phyloP scores from a whole-genome alignment of 2,113 vertebrate species.

The Oncorhynchus gorbuscha region DNA sequence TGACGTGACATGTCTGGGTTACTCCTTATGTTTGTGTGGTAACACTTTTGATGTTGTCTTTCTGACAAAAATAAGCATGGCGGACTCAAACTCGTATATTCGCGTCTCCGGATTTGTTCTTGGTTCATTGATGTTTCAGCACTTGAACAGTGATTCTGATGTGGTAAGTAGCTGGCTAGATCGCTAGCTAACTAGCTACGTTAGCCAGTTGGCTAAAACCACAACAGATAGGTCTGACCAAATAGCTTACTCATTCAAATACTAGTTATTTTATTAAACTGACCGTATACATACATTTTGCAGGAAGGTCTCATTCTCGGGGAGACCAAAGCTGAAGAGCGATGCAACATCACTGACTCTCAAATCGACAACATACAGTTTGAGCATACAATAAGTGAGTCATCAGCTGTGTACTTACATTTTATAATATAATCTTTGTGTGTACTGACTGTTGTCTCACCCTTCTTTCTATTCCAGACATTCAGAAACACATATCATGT shows the following conservation, averaged over 20 bases:
- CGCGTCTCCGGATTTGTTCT: conserved; percentile 83
- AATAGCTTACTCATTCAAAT: neutral
- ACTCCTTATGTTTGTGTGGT: no score
- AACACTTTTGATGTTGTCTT: no score
- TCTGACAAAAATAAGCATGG: conserved; percentile 62
- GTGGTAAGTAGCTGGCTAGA: conserved; percentile 73
- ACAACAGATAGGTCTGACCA: neutral
- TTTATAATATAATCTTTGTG: neutral
- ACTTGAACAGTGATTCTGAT: conserved; percentile 83
- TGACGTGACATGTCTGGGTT: no score
- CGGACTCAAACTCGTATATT: conserved; percentile 78
- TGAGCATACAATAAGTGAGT: conserved; percentile 88
- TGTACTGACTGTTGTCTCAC: neutral
- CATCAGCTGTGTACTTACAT: neutral
- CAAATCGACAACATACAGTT: conserved; percentile 91
- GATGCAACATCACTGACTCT: conserved; percentile 90
- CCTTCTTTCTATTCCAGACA: conserved; percentile 74
- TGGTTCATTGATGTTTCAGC: conserved; percentile 87
- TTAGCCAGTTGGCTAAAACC: neutral
- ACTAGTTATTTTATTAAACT: neutral
- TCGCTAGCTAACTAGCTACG: conserved; percentile 2
- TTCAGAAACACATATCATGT: conserved; percentile 89
- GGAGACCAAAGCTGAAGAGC: conserved; percentile 87
- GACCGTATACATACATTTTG: neutral
- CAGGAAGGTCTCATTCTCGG: conserved; percentile 95